Evolutionary conservation across 2,888 invertebrate species (phyloP).

Genomic region (Mesorhabditis spiculigera): DNA sequence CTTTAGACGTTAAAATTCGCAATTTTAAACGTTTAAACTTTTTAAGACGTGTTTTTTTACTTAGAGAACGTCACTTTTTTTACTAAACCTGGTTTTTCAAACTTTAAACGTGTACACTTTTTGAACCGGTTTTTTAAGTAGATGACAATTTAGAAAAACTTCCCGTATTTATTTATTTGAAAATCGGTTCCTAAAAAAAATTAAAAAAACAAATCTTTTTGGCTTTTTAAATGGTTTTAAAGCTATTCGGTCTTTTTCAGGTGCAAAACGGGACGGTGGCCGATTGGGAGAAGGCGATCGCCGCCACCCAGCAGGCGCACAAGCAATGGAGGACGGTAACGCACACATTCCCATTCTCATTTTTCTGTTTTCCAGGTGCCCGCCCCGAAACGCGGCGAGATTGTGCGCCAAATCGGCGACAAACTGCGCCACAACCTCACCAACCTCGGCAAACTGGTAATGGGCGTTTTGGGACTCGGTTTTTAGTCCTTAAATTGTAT

Average conservation of each 20-base stretch:
- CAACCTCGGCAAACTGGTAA: constrained; percentile 79
- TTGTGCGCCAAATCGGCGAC: constrained; percentile 93
- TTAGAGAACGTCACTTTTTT: no score
- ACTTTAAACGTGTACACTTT: no score
- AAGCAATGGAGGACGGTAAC: constrained; percentile 17
- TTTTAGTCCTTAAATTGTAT: no score
- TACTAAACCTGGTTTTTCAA: no score
- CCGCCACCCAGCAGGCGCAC: constrained; percentile 64
- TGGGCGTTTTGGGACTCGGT: constrained; percentile 8
- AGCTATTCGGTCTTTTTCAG: constrained; percentile 59
- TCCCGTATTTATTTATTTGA: no score
- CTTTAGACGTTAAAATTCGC: no score
- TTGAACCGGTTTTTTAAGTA: not conserved
- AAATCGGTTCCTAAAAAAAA: no score
- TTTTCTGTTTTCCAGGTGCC: constrained; percentile 70
- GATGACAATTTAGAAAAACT: no score
- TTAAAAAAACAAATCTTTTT: not conserved
- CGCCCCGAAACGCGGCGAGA: constrained; percentile 86
- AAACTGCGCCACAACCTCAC: constrained; percentile 77
- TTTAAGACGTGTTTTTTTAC: no score
- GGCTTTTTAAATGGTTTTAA: not conserved
- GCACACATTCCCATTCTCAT: not conserved
- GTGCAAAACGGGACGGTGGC: constrained; percentile 73
- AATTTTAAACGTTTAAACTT: no score
- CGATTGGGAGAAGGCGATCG: constrained; percentile 81